Evolutionary conservation across 2,888 invertebrate genomes (phyloP).

Genomic region (Agrotis segetum): DNA sequence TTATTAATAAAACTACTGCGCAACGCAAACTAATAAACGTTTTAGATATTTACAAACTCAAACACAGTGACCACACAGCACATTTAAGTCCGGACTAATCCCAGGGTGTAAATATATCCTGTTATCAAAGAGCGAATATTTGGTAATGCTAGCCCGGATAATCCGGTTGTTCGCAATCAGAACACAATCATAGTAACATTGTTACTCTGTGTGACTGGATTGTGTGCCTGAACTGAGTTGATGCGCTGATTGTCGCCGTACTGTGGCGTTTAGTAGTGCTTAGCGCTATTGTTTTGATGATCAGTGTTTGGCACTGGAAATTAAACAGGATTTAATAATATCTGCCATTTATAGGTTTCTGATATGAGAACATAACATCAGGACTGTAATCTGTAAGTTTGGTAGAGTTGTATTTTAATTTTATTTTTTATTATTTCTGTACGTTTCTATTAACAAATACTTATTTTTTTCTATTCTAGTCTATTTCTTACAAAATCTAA

Average conservation of each 20-base stretch:
- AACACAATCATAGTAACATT: conserved; percentile 49
- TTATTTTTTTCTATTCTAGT: too few relatives aligned
- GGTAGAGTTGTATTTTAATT: too few relatives aligned
- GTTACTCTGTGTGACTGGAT: conserved; percentile 22
- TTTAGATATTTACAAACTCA: not conserved
- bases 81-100: not conserved
- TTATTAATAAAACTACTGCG: not conserved
- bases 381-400: too few relatives aligned
- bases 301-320: not conserved
- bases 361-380: too few relatives aligned
- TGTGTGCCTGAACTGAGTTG: conserved; percentile 20
- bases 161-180: conserved; percentile 50
- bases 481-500: too few relatives aligned
- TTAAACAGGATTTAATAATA: too few relatives aligned
- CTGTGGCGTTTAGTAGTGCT: conserved; percentile 17
- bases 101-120: conserved; percentile 15
- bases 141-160: conserved; percentile 15
- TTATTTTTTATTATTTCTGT: too few relatives aligned
- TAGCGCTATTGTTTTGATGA: not conserved
- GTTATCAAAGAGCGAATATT: conserved; percentile 28
- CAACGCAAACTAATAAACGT: not conserved
- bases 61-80: not conserved
- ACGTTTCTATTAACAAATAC: too few relatives aligned
- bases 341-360: not conserved
- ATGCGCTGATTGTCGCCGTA: conserved; percentile 36